phyloP scores from a whole-genome alignment of 2,797 vertebrate genomes.

The Brachyrhaphis roseni region DNA sequence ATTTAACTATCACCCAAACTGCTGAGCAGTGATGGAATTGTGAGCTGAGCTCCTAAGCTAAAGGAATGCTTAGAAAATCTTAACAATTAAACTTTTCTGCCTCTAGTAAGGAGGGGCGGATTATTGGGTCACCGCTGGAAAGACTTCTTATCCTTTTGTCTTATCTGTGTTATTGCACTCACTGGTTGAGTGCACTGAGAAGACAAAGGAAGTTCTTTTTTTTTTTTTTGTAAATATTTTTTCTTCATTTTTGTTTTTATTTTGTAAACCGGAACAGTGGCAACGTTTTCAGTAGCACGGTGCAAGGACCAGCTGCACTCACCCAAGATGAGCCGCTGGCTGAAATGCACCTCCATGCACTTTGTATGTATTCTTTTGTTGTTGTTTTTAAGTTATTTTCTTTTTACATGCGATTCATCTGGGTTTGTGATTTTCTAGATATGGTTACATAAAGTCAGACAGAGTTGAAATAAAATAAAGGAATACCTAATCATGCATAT shows the following conservation, averaged over 20 bases:
- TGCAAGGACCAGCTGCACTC: constrained; percentile 75
- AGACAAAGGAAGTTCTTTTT: constrained; percentile 34
- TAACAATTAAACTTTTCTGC: constrained; percentile 50
- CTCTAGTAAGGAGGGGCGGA: constrained; percentile 50
- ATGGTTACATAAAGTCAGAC: neutral
- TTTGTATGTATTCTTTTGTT: constrained; percentile 85
- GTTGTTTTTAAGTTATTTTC: neutral
- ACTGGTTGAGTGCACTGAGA: constrained; percentile 78
- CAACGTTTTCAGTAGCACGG: constrained; percentile 72
- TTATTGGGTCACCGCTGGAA: constrained; percentile 44
- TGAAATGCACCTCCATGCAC: constrained; percentile 89
- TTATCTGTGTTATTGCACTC: constrained; percentile 59
- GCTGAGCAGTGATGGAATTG: constrained; percentile 84
- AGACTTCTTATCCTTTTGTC: constrained; percentile 31
- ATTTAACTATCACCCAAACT: constrained; percentile 57
- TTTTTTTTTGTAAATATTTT: constrained; percentile 26
- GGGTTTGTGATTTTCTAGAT: neutral
- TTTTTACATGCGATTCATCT: neutral
- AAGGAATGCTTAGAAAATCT: constrained; percentile 66
- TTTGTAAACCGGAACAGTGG: constrained; percentile 71
- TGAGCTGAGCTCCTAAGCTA: constrained; percentile 64
- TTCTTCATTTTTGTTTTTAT: constrained; percentile 41
- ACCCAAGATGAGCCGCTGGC: constrained; percentile 91
- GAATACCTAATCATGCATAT: neutral
- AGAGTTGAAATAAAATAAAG: neutral